These are phyloP conservation scores for Solen grandis DNA, from an alignment of 1,140 invertebrate species.

Conservation along the genomic window DNA sequence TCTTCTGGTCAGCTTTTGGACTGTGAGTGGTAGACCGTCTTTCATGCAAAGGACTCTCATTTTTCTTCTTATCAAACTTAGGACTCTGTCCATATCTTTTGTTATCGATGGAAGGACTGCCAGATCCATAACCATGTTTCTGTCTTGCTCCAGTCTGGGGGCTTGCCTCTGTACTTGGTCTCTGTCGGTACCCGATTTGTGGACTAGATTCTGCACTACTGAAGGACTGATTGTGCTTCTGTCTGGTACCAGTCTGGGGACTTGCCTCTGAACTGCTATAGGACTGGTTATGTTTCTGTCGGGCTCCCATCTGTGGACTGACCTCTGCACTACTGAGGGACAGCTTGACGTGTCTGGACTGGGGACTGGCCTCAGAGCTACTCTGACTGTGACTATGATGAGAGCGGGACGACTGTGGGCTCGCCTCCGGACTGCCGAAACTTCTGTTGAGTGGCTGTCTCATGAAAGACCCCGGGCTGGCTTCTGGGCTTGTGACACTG, in stretches of 20 bases:
- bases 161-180: slow-evolving; percentile 41
- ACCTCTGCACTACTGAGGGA: slow-evolving; percentile 21
- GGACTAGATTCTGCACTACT: slow-evolving; percentile 52
- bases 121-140: slow-evolving; percentile 20
- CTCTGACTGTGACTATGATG: slow-evolving; percentile 29
- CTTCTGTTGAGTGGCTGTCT: slow-evolving; percentile 11
- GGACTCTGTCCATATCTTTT: slow-evolving; percentile 32
- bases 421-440: slow-evolving; percentile 41
- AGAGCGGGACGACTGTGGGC: slow-evolving; percentile 27
- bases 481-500: slow-evolving; percentile 51
- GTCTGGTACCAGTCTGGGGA: slow-evolving; percentile 26
- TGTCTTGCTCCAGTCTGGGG: slow-evolving; percentile 44
- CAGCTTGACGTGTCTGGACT: slow-evolving; percentile 25
- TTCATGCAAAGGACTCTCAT: slow-evolving; percentile 24
- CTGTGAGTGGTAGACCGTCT: not conserved
- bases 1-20: slow-evolving; percentile 17
- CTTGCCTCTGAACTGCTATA: slow-evolving; percentile 39
- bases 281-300: slow-evolving; percentile 35
- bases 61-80: slow-evolving; percentile 10
- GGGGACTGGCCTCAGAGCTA: slow-evolving; percentile 50
- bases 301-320: slow-evolving; percentile 23
- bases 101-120: slow-evolving; percentile 18
- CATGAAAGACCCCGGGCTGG: slow-evolving; percentile 17
- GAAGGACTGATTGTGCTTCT: slow-evolving; percentile 35
- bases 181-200: slow-evolving; percentile 32